phyloP scores from a whole-genome alignment of 23 tunicate species.

The Trididemnum miniatum region DNA sequence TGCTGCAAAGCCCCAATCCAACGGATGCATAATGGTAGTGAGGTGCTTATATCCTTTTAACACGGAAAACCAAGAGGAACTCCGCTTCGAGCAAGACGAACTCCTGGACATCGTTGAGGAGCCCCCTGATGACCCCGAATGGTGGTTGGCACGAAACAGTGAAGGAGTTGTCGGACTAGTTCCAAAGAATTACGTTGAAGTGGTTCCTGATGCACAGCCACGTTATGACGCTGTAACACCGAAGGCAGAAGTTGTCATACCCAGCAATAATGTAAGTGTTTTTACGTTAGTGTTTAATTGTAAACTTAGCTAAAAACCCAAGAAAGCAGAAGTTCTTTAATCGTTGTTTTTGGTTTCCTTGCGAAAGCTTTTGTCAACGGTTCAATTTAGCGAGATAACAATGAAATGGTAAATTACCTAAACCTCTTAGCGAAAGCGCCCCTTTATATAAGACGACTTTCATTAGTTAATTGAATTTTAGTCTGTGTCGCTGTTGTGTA shows the following conservation, averaged over 20 bases:
- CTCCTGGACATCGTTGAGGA: conserved; percentile 78
- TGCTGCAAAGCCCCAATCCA: not conserved
- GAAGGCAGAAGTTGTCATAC: not conserved
- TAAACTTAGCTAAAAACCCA: too few relatives aligned
- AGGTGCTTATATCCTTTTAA: conserved; percentile 77
- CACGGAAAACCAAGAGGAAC: conserved; percentile 81
- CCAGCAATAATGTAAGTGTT: conserved; percentile 33
- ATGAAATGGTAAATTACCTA: too few relatives aligned
- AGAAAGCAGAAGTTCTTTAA: too few relatives aligned
- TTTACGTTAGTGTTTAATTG: too few relatives aligned
- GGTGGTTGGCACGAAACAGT: conserved; percentile 75
- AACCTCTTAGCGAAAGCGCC: too few relatives aligned
- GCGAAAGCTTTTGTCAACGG: too few relatives aligned
- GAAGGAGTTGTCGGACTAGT: conserved; percentile 70
- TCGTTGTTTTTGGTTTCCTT: too few relatives aligned
- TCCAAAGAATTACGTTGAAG: conserved; percentile 87
- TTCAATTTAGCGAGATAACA: too few relatives aligned
- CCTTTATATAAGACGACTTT: too few relatives aligned
- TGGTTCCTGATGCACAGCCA: conserved; percentile 45
- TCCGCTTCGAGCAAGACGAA: conserved; percentile 80
- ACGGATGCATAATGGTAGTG: conserved; percentile 53
- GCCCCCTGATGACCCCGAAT: conserved; percentile 84
- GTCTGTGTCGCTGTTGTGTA: too few relatives aligned
- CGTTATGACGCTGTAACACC: conserved; percentile 27
- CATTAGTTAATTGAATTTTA: too few relatives aligned